Evolutionary conservation across 2,797 vertebrate species (phyloP).

Genomic region (Pseudomugil tenellus): DNA sequence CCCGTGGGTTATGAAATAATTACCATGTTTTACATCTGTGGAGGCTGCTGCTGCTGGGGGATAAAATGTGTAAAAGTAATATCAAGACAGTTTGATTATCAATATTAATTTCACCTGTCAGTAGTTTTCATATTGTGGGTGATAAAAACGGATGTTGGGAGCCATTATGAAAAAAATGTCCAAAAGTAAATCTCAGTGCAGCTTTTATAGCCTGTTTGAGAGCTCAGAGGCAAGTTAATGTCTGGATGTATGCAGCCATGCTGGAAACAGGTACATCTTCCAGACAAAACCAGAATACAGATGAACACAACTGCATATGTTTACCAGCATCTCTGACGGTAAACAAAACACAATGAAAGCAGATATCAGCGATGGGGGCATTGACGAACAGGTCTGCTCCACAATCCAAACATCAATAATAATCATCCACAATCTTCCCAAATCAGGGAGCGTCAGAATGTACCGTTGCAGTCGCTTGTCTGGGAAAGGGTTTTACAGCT

Average conservation of each 20-base stretch:
- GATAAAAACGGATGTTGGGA: neutral
- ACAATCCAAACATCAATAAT: conserved; percentile 45
- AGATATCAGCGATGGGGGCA: conserved; percentile 22
- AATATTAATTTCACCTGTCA: neutral
- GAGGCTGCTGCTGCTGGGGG: too few relatives aligned
- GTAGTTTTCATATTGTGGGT: neutral
- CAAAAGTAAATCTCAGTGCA: neutral
- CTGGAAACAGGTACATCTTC: neutral
- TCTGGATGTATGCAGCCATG: conserved; percentile 14
- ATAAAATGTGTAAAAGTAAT: neutral
- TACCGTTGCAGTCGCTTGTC: conserved; percentile 45
- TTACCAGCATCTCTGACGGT: conserved; percentile 17
- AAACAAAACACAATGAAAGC: conserved; percentile 35
- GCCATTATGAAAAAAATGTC: neutral
- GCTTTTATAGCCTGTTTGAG: conserved; percentile 33
- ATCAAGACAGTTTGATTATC: neutral
- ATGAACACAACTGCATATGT: conserved; percentile 43
- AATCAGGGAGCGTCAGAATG: conserved; percentile 64
- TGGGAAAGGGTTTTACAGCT: conserved; percentile 10
- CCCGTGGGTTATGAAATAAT: too few relatives aligned
- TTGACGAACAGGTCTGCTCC: conserved; percentile 30
- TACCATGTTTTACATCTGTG: neutral
- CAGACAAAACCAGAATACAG: conserved; percentile 5
- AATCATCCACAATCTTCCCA: conserved; percentile 36
- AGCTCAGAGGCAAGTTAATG: conserved; percentile 22